A percentile compares a stretch with the other conserved stretches of the same genome.
Evolutionary conservation across 2,113 vertebrate genomes (phyloP).

Genomic region (Nycticorax nycticorax): DNA sequence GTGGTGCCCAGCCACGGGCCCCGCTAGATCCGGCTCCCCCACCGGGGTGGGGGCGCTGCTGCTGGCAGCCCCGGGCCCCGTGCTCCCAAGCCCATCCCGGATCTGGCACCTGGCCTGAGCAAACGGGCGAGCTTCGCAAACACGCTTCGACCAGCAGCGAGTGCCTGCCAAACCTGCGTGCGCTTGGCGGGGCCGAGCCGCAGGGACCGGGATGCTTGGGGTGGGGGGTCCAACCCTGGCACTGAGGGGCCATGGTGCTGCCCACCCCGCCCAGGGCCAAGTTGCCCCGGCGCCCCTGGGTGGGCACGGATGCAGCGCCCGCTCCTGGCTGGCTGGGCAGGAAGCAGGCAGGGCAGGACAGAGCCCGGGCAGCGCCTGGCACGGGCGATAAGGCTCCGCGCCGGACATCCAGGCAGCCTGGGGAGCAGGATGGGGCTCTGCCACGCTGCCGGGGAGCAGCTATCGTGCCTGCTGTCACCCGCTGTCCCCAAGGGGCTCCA

Average conservation of each 20-base stretch:
- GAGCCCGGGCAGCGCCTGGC: background rate
- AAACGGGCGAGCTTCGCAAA: background rate
- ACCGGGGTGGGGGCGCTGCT: background rate
- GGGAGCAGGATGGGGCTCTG: background rate
- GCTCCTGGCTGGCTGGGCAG: background rate
- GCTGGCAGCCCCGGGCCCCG: background rate
- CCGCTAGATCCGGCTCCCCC: background rate
- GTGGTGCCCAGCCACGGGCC: background rate
- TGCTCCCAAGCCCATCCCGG: background rate
- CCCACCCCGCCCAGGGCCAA: background rate
- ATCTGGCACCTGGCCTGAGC: background rate
- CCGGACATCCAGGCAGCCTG: background rate
- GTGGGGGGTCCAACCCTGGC: rapidly evolving
- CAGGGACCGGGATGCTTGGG: rapidly evolving
- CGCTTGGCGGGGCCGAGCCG: rapidly evolving
- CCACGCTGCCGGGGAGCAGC: background rate
- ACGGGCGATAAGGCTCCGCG: background rate
- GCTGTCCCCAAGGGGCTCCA: background rate
- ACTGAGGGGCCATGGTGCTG: rapidly evolving
- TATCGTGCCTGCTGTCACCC: background rate
- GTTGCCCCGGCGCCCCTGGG: rapidly evolving
- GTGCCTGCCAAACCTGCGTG: background rate
- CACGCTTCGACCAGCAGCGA: background rate
- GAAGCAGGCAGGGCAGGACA: background rate
- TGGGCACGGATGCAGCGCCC: background rate